These are phyloP conservation scores for Acanthacorydalis orientalis DNA, from an alignment of 2,888 invertebrate genomes.

Conservation along the genomic window DNA sequence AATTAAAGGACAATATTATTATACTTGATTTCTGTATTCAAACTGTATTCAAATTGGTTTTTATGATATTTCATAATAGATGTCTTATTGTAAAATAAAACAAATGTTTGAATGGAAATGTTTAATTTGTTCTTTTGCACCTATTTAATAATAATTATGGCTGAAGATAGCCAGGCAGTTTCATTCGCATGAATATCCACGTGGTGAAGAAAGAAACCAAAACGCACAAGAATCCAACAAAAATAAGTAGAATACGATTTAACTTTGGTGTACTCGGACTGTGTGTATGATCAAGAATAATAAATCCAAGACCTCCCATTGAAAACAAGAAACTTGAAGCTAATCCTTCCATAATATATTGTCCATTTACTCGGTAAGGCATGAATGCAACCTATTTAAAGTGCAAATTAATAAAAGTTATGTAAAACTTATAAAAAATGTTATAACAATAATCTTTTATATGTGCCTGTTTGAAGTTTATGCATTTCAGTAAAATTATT, in stretches of 20 bases:
- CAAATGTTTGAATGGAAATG: too few relatives aligned
- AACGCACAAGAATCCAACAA: conserved; percentile 82
- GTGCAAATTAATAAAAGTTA: conserved; percentile 7
- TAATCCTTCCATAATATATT: conserved; percentile 98
- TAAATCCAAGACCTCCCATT: conserved; percentile 89
- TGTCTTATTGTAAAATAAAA: neutral
- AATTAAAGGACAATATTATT: too few relatives aligned
- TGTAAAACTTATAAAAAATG: too few relatives aligned
- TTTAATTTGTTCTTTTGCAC: too few relatives aligned
- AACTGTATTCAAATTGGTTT: neutral
- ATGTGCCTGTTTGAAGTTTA: too few relatives aligned
- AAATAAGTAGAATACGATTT: conserved; percentile 75
- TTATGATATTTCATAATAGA: neutral
- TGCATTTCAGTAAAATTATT: too few relatives aligned
- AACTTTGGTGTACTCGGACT: conserved; percentile 79
- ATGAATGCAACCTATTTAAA: conserved; percentile 74
- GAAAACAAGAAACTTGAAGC: conserved; percentile 96
- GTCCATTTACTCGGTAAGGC: conserved; percentile 96
- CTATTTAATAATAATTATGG: conserved; percentile 25
- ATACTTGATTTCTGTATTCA: too few relatives aligned
- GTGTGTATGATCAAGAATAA: conserved; percentile 88
- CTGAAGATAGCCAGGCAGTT: conserved; percentile 72
- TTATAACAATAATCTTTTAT: too few relatives aligned
- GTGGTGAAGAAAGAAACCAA: conserved; percentile 89
- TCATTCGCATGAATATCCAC: conserved; percentile 98